A percentile compares a stretch with the other conserved stretches of the same genome.
Conservation (phyloP, 2,113 vertebrate genomes). For the Picathartes gymnocephalus region DNA sequence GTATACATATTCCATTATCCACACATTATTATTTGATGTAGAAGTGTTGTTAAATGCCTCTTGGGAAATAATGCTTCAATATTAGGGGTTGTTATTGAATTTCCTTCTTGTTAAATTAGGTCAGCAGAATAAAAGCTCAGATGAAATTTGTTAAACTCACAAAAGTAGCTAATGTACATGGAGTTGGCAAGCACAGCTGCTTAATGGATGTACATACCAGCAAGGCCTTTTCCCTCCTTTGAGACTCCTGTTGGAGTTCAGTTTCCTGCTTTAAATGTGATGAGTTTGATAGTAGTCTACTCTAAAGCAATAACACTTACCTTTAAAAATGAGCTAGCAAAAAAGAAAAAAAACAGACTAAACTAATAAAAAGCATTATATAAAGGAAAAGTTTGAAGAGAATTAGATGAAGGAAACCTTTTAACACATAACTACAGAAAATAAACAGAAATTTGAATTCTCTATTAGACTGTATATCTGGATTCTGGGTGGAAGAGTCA, state of each 20-base stretch:
- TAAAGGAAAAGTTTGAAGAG: not conserved
- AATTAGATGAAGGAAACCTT: not conserved
- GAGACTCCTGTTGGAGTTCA: not conserved
- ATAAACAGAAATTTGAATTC: not conserved
- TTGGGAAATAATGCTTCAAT: slow-evolving; percentile 52
- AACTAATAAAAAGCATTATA: not conserved
- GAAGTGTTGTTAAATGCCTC: slow-evolving; percentile 24
- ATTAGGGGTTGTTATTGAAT: slow-evolving; percentile 52
- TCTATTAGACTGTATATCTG: not conserved
- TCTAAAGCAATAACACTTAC: not conserved
- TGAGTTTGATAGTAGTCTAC: not conserved
- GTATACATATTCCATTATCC: slow-evolving; percentile 23
- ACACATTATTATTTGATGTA: slow-evolving; percentile 54
- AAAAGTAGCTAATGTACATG: slow-evolving; percentile 37
- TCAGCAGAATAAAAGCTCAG: slow-evolving; percentile 41
- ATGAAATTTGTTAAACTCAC: slow-evolving; percentile 51
- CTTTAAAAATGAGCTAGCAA: not conserved
- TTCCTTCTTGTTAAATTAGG: slow-evolving; percentile 58
- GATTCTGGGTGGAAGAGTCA: not conserved
- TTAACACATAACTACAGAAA: not conserved
- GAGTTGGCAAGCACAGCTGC: slow-evolving; percentile 11
- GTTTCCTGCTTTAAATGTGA: not conserved
- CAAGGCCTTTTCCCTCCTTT: not conserved
- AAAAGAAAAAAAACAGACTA: not conserved
- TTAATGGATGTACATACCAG: slow-evolving; percentile 14